Evolutionary conservation across 2,113 vertebrate genomes (phyloP).

Genomic region (Phalacrocorax pelagicus): DNA sequence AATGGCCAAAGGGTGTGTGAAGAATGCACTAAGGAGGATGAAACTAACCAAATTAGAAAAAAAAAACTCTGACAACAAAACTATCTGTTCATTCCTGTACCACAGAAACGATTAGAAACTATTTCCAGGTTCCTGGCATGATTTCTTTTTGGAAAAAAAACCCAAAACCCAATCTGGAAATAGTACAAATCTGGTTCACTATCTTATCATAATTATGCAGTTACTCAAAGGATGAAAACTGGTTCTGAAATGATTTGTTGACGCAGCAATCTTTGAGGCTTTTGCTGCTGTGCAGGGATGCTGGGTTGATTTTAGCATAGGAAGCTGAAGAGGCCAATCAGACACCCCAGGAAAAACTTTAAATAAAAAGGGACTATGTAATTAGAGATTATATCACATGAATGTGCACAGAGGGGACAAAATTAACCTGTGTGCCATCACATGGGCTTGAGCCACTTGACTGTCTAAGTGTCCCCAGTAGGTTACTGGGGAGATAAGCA

Average conservation of each 20-base stretch:
- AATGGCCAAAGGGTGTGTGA: not conserved
- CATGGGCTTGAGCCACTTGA: not conserved
- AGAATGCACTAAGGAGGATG: not conserved
- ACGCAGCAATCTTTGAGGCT: not conserved
- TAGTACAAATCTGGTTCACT: not conserved
- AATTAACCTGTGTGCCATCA: not conserved
- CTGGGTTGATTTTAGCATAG: not conserved
- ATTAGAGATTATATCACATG: not conserved
- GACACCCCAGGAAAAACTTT: not conserved
- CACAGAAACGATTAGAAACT: not conserved
- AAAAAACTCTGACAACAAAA: not conserved
- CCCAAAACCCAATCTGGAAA: not conserved
- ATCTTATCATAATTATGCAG: constrained; percentile 14
- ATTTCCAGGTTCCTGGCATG: not conserved
- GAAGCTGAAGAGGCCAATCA: not conserved
- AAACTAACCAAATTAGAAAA: not conserved
- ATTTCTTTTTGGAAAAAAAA: not conserved
- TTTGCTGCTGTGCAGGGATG: not conserved
- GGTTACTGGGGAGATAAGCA: not conserved
- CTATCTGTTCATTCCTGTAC: not conserved
- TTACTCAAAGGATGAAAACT: not conserved
- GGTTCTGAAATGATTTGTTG: constrained; percentile 10
- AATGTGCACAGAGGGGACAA: not conserved
- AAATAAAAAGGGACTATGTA: not conserved
- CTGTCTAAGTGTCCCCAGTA: not conserved